Evolutionary conservation across 2,113 vertebrate genomes (phyloP), one percentile per base, ranked within the genome.

Genomic region (Hassar affinis): DNA sequence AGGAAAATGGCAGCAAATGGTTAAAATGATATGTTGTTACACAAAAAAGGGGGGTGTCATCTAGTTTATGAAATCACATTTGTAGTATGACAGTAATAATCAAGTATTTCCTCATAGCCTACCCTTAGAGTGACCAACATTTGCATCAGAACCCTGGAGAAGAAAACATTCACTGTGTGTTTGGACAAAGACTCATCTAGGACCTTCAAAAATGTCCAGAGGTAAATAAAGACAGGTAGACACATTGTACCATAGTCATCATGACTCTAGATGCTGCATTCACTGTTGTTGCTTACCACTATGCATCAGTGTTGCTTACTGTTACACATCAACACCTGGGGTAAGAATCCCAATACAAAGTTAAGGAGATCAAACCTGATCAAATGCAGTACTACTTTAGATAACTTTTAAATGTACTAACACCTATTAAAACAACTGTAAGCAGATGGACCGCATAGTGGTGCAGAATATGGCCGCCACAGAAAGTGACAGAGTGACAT

Each of bases 181-280:
- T 89, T 97, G 85, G 96, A 97, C 91, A 95, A 95, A 78, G 96
- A 97, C 89, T 87, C 85, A 20, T 92, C 92, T 52, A 95, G 94
- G 81, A 89, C 85, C 0, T 96, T 95, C 90, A 92, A 85, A 25
- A 90, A 95, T 0, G 95, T 97, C 78, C 89, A 93, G 81, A 93
- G 95, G 96, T 97, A 68, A 90, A 88, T 38, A 64, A 20, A 45
- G 6, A 17, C 22, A 10, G 5, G 11, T 33, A 47, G 59, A 18
- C 61, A 22, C 27, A 20, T 79, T 27, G 3, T 59, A 27, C 25
- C 38, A 62, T 42, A 14, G 35, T 30, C 52, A 12, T 45, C 47
- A 74, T 61, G 49, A 51, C 59, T 54, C 42, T 71, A 72, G 4
- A 47, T 59, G 64, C 18, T 33, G 25, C 35, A 61, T 74, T 30